A percentile compares a stretch with the other conserved stretches of the same genome.
Conservation (phyloP, 2,888 invertebrate genomes). For the Caenorhabditis sp. region DNA sequence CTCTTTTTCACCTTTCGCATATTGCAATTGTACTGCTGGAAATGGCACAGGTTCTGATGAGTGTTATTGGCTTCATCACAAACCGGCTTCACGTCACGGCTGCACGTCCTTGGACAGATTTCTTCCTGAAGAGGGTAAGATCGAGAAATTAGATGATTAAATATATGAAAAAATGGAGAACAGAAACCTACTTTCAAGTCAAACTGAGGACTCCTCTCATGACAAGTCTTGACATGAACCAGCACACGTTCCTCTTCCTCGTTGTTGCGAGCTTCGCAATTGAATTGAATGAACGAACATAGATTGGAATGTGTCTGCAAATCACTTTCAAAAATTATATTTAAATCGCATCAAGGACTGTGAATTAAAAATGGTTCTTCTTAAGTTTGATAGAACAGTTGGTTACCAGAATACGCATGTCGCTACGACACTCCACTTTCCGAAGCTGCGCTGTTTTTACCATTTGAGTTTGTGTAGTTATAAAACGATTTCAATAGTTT, state of each 20-base stretch:
- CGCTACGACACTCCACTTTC: too few relatives aligned
- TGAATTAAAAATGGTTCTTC: too few relatives aligned
- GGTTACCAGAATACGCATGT: too few relatives aligned
- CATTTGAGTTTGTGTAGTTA: too few relatives aligned
- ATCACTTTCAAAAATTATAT: too few relatives aligned
- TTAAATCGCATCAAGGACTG: too few relatives aligned
- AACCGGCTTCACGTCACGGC: constrained; percentile 73
- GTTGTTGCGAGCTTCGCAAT: constrained; percentile 71
- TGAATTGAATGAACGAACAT: constrained; percentile 77
- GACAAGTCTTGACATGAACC: constrained; percentile 77
- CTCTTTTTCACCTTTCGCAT: constrained; percentile 61
- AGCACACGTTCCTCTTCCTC: constrained; percentile 73
- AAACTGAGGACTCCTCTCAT: constrained; percentile 70
- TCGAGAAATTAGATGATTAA: not conserved
- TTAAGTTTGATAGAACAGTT: too few relatives aligned
- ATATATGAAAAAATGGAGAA: not conserved
- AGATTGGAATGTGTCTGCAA: constrained; percentile 75
- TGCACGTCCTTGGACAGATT: constrained; percentile 63
- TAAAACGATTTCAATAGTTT: not conserved
- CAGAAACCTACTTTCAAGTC: constrained; percentile 57
- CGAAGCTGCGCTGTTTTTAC: too few relatives aligned
- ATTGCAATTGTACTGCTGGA: constrained; percentile 78
- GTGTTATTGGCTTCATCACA: constrained; percentile 79
- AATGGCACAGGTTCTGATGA: constrained; percentile 79
- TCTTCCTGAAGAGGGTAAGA: constrained; percentile 45